Conservation (phyloP, 2,888 invertebrate genomes). For the Kryphioiulus occultus region DNA sequence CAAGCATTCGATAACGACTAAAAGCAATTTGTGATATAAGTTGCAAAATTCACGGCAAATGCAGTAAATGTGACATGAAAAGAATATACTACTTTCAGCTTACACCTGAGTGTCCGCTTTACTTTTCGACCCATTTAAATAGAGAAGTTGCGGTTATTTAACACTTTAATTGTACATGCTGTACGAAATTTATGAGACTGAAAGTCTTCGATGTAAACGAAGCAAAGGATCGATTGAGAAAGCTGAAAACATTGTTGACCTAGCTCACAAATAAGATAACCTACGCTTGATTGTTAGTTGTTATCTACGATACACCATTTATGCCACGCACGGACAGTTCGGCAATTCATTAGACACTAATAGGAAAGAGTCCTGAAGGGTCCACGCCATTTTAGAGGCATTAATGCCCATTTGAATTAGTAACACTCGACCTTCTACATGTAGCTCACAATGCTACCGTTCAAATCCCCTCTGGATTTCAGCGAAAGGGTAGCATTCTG, state of each 20-base stretch:
- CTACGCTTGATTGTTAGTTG: not conserved
- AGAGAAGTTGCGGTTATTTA: not conserved
- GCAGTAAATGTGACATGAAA: too few species aligned
- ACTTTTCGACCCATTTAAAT: too few species aligned
- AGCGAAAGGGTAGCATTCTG: not conserved
- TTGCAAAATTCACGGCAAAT: too few species aligned
- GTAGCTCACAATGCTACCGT: not conserved
- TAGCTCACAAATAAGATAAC: conserved; percentile 6
- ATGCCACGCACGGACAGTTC: conserved; percentile 7
- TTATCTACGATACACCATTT: not conserved
- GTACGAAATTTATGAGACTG: not conserved
- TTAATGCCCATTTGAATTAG: not conserved
- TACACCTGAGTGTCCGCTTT: too few species aligned
- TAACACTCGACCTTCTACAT: not conserved
- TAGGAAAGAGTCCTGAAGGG: not conserved
- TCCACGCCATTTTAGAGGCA: not conserved
- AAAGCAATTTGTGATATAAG: not conserved
- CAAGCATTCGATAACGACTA: not conserved
- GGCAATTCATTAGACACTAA: not conserved
- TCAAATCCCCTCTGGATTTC: not conserved
- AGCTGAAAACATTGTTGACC: not conserved
- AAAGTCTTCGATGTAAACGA: not conserved
- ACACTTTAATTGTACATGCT: not conserved
- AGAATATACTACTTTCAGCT: too few species aligned
- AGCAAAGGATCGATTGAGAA: not conserved